phyloP scores from a whole-genome alignment of 1,140 invertebrate genomes.

The Heterodera carotae region DNA sequence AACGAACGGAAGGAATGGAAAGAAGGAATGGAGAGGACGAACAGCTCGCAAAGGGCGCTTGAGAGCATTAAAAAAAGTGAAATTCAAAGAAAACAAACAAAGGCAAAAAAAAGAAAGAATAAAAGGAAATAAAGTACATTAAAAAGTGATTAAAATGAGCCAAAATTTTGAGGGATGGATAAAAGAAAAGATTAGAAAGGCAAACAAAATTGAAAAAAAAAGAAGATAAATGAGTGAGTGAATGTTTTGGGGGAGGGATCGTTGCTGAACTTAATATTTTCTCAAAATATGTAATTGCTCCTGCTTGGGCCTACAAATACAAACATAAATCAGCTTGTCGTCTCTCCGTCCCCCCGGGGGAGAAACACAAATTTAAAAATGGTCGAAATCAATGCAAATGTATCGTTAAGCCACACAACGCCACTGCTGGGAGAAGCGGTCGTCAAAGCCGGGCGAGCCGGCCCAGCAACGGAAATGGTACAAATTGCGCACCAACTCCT shows the following conservation, averaged over 20 bases:
- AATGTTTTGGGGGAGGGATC: not conserved
- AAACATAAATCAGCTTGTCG: too few species aligned
- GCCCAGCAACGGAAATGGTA: conserved; percentile 64
- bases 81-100: too few species aligned
- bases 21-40: too few species aligned
- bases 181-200: not conserved
- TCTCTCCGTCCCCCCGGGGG: too few species aligned
- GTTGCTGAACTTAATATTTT: too few species aligned
- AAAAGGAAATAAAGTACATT: not conserved
- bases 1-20: too few species aligned
- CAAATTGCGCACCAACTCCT: conserved; percentile 46
- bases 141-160: not conserved
- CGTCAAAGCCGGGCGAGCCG: conserved; percentile 59
- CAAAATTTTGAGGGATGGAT: not conserved
- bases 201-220: not conserved
- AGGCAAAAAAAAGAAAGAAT: not conserved
- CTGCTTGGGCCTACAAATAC: too few species aligned
- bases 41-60: too few species aligned
- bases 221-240: not conserved
- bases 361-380: not conserved
- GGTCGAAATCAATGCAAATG: not conserved
- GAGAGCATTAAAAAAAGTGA: too few species aligned
- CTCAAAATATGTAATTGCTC: too few species aligned
- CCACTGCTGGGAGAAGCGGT: conserved; percentile 53
- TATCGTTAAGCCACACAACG: conserved; percentile 3